Conservation (phyloP, 2,888 invertebrate species). For the Dimorphilus gyrociliatus region DNA sequence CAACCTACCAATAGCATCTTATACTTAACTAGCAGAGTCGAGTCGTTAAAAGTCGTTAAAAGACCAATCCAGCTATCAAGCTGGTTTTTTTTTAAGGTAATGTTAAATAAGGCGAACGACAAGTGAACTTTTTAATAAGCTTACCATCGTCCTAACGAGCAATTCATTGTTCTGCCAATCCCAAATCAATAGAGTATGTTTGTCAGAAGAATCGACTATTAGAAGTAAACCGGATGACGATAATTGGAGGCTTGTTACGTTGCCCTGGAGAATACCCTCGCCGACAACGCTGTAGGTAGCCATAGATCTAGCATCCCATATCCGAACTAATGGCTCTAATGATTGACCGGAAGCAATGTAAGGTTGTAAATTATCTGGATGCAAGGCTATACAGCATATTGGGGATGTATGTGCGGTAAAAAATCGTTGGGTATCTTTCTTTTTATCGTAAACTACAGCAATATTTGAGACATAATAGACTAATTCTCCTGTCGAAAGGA, state of each 20-base stretch:
- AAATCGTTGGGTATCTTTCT: conserved; percentile 70
- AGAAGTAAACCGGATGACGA: conserved; percentile 62
- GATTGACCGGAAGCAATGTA: not conserved
- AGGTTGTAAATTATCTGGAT: not conserved
- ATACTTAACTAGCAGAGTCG: too few relatives aligned
- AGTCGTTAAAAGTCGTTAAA: too few relatives aligned
- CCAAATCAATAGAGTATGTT: conserved; percentile 80
- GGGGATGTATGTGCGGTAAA: conserved; percentile 75
- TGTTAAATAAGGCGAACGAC: too few relatives aligned
- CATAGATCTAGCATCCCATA: conserved; percentile 77
- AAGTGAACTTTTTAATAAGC: too few relatives aligned
- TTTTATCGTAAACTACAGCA: conserved; percentile 68
- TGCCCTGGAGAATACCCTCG: conserved; percentile 71
- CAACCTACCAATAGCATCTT: too few relatives aligned
- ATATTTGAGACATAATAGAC: conserved; percentile 82
- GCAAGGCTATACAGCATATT: conserved; percentile 42
- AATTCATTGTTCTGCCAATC: conserved; percentile 86
- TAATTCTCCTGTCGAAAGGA: conserved; percentile 39
- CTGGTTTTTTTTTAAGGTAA: too few relatives aligned
- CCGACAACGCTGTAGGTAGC: conserved; percentile 77
- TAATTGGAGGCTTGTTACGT: conserved; percentile 71
- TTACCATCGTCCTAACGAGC: conserved; percentile 81
- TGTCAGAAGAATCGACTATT: conserved; percentile 70
- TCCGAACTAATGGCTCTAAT: conserved; percentile 53
- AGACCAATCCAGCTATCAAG: too few relatives aligned